These are phyloP conservation scores for Chrysocyon brachyurus DNA, from an alignment of 2,797 vertebrate genomes.

Conservation along the genomic window DNA sequence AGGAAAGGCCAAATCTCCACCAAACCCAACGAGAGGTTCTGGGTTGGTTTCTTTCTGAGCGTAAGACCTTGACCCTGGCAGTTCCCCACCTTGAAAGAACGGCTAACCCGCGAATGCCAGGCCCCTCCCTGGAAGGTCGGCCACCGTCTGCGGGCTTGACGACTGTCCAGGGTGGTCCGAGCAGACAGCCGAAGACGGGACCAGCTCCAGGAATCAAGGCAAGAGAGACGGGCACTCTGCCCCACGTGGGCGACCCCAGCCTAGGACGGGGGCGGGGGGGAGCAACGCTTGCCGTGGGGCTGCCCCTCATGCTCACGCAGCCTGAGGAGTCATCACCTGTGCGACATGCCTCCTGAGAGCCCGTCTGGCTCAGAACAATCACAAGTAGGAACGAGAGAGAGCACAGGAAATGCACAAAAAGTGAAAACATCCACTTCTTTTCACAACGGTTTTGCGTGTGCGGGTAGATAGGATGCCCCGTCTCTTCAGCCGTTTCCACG, in stretches of 20 bases:
- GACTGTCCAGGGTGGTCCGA: background rate
- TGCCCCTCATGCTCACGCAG: no score
- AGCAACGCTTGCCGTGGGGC: background rate
- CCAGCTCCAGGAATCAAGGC: background rate
- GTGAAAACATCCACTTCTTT: background rate
- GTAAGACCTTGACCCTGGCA: background rate
- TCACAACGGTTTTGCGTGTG: background rate
- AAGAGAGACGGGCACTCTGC: background rate
- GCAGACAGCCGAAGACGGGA: background rate
- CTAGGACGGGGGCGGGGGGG: background rate
- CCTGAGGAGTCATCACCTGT: background rate
- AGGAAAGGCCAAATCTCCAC: background rate
- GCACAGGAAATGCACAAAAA: background rate
- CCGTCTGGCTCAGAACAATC: background rate
- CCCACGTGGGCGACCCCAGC: rapidly evolving
- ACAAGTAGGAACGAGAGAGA: background rate
- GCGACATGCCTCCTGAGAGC: background rate
- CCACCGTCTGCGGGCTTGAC: background rate
- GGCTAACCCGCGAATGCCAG: rapidly evolving
- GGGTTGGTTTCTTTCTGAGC: background rate
- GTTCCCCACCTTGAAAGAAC: background rate
- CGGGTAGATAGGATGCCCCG: no score
- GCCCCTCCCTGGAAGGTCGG: background rate
- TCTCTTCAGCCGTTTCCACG: background rate
- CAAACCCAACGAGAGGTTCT: no score